Base-by-base conservation (phyloP, 2,888 invertebrate species). In the Pandemis heparana region DNA sequence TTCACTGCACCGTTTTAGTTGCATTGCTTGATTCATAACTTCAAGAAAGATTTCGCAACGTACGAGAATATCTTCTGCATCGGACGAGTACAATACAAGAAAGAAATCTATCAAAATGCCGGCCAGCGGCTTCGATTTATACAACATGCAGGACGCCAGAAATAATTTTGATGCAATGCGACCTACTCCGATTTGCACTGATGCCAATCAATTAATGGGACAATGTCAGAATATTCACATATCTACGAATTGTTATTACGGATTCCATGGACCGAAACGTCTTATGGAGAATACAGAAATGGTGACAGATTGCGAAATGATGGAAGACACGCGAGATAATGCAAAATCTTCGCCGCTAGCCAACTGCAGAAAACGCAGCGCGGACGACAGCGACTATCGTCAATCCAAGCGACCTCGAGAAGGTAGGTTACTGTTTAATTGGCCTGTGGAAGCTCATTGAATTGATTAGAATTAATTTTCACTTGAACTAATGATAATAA, bases 221-320 rank as follows among this genome's bases (percentile, higher is more conserved):
- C 92, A 90, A 87, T 91, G 88, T 85, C 92, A 89, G 77, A 93
- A 89, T 80, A 82, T 94, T 78, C 93, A 93, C 81, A 87, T 95
- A 81, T 95, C 95, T 64, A 92, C 91, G 61, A 95, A 95, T 84
- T 94, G 94, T 80, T 95, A 95, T 81, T 95, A 95, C 77, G 95
- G 95, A 68, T 95, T 89, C 83, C 94, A 95, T 72, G 87, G 90
- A 76, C 79, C 87, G 23, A 89, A 90, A 79, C 85, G 76, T 69
- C 69, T 80, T 43, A 10, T 65, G 10, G 81, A 82, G 80, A 85
- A 79, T 75, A 76, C 78, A 71, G 81, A 85, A 79, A 81, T 81
- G 77, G 85, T 82, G 73, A 85, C 83, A 12, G 92, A 92, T 87
- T 92, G 90, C 83, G 94, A 94, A 87, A 94, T 94, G 93, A 77